Conservation (phyloP, 2,113 vertebrate genomes). For the Condylura cristata region DNA sequence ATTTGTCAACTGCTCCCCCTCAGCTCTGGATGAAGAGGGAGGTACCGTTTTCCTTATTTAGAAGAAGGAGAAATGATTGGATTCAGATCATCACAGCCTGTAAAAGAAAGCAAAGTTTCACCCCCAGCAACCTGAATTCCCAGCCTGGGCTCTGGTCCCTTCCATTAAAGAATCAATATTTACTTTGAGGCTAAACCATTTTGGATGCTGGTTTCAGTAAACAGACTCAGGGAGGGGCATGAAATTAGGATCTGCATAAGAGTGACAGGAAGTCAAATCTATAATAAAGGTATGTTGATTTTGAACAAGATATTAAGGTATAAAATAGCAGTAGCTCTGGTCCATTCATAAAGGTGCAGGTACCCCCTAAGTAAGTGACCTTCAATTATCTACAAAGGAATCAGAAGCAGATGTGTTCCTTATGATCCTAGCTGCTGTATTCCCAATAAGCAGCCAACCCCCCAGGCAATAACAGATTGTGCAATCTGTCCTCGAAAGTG, state of each 20-base stretch:
- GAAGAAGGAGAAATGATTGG: conserved; percentile 42
- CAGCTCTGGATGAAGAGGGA: not conserved
- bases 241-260: conserved; percentile 7
- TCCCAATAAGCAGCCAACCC: not conserved
- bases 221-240: not conserved
- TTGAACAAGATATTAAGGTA: conserved; percentile 12
- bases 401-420: not conserved
- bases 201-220: not conserved
- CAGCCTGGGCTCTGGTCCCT: not conserved
- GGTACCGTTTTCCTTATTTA: not conserved
- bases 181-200: conserved; percentile 15
- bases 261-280: not conserved
- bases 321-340: not conserved
- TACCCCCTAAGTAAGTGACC: conserved; percentile 8
- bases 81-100: not conserved
- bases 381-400: not conserved
- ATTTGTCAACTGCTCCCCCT: not conserved
- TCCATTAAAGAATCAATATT: not conserved
- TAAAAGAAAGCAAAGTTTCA: not conserved
- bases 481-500: not conserved
- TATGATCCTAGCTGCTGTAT: not conserved
- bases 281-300: not conserved
- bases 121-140: not conserved
- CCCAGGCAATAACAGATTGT: not conserved
- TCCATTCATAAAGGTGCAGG: conserved; percentile 1